These are phyloP conservation scores for Pristionchus arcanus DNA, from an alignment of 2,888 invertebrate species.

Conservation along the genomic window DNA sequence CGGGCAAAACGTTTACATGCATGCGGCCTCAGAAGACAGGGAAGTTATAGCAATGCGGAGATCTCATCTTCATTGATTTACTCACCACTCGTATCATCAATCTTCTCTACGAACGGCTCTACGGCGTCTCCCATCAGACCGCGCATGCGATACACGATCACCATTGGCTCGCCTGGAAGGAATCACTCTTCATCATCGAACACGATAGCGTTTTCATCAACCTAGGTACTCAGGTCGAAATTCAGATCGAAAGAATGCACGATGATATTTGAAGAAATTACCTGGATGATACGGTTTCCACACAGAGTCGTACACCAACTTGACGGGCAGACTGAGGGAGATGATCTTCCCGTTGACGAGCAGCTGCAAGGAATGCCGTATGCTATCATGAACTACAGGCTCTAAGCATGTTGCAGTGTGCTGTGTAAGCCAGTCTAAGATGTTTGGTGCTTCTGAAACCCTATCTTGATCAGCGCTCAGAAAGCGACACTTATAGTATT, in stretches of 20 bases:
- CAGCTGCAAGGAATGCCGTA: slow-evolving; percentile 81
- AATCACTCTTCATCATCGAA: too few species aligned
- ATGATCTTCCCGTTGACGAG: slow-evolving; percentile 98
- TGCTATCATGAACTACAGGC: too few species aligned
- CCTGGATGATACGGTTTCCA: slow-evolving; percentile 89
- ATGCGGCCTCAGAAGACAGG: too few species aligned
- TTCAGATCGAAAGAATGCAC: too few species aligned
- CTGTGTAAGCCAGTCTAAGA: too few species aligned
- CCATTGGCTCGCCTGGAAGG: slow-evolving; percentile 91
- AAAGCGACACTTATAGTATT: too few species aligned
- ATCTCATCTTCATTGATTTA: not conserved
- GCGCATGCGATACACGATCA: slow-evolving; percentile 97
- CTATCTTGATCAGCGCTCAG: too few species aligned
- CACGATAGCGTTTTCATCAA: not conserved
- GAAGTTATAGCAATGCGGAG: too few species aligned
- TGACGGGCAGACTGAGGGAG: slow-evolving; percentile 93
- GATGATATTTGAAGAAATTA: not conserved
- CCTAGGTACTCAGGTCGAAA: not conserved
- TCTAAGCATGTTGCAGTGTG: too few species aligned
- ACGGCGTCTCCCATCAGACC: slow-evolving; percentile 98
- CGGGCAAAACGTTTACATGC: too few species aligned
- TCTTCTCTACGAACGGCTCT: slow-evolving; percentile 96
- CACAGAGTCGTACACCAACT: slow-evolving; percentile 85
- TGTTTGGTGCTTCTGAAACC: too few species aligned
- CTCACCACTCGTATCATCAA: slow-evolving; percentile 86